A percentile compares a stretch with the other conserved stretches of the same genome.
Conservation (phyloP, 2,888 invertebrate species). For the Drosophila prostipennis region DNA sequence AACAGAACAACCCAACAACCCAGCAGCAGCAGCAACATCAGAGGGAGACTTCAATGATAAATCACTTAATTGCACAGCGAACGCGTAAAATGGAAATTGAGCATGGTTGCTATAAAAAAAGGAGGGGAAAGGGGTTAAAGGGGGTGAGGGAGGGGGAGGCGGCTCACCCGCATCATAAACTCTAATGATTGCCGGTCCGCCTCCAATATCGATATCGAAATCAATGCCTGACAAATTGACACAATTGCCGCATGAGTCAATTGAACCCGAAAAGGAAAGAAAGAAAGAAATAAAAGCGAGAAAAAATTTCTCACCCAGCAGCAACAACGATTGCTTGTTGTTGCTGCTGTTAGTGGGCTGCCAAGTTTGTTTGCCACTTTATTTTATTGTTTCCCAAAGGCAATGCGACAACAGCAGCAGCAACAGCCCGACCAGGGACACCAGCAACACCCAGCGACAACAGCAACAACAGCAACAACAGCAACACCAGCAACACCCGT, state of each 20-base stretch:
- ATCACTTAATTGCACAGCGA: constrained; percentile 79
- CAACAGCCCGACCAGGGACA: constrained; percentile 51
- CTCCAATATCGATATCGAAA: constrained; percentile 70
- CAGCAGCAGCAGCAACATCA: constrained; percentile 39
- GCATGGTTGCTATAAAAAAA: constrained; percentile 52
- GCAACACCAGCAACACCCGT: constrained; percentile 47
- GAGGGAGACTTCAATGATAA: constrained; percentile 71
- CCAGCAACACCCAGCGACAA: constrained; percentile 38
- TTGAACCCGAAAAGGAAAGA: constrained; percentile 54
- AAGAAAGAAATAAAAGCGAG: constrained; percentile 40
- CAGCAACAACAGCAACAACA: constrained; percentile 20
- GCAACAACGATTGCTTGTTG: constrained; percentile 31
- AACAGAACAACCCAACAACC: constrained; percentile 10
- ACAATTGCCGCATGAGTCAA: constrained; percentile 79
- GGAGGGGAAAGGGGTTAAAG: not conserved
- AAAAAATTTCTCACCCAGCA: constrained; percentile 20
- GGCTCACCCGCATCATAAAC: constrained; percentile 71
- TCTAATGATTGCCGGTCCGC: constrained; percentile 63
- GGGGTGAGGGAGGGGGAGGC: constrained; percentile 14
- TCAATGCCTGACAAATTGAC: constrained; percentile 80
- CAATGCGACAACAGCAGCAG: constrained; percentile 54
- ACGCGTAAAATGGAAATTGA: constrained; percentile 80
- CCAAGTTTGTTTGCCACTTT: constrained; percentile 73
- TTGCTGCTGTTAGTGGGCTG: constrained; percentile 53
- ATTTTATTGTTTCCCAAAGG: constrained; percentile 79